phyloP scores from a whole-genome alignment of 2,113 vertebrate genomes.

The Coracopsis vasa region DNA sequence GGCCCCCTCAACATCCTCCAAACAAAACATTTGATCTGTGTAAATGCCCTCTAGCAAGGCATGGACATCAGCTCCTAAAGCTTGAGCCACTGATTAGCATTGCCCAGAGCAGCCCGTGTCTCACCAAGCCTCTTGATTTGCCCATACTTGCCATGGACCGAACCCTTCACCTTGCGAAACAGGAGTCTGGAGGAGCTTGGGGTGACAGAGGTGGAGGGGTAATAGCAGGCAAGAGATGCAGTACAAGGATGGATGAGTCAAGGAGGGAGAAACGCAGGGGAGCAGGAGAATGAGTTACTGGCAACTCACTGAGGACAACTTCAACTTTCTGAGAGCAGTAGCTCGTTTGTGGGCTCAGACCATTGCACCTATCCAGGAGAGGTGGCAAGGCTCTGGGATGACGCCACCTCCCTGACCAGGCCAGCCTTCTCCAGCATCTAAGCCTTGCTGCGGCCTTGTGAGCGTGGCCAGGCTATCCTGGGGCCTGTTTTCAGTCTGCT shows the following conservation, averaged over 20 bases:
- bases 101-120: rapidly evolving
- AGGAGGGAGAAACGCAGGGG: neutral
- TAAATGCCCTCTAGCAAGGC: neutral
- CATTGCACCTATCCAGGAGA: neutral
- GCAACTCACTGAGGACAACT: neutral
- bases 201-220: neutral
- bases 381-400: neutral
- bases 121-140: neutral
- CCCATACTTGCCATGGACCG: neutral
- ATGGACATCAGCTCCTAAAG: neutral
- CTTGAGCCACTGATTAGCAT: neutral
- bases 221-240: neutral
- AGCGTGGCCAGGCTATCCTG: neutral
- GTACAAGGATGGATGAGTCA: neutral
- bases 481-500: neutral
- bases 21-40: neutral
- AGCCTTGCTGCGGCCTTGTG: neutral
- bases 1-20: neutral
- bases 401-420: neutral
- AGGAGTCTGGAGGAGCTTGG: neutral
- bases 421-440: neutral
- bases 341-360: neutral
- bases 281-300: neutral
- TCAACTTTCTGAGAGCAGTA: neutral
- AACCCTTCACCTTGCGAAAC: rapidly evolving